phyloP scores from a whole-genome alignment of 1,140 invertebrate species.

The Megathymus violae region DNA sequence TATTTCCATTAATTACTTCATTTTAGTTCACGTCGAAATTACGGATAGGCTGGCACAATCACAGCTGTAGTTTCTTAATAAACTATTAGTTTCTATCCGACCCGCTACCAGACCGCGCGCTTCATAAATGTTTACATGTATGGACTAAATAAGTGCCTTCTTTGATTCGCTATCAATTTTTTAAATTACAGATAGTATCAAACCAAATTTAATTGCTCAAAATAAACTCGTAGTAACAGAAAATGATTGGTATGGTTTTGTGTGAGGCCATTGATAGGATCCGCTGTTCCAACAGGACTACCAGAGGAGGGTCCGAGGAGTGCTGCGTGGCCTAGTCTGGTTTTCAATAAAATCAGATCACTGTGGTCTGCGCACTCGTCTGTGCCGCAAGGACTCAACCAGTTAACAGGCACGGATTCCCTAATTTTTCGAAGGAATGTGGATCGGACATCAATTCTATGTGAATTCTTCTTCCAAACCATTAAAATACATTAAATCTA shows the following conservation, averaged over 20 bases:
- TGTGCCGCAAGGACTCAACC: constrained; percentile 90
- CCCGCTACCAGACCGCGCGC: constrained; percentile 55
- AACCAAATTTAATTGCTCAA: constrained; percentile 3
- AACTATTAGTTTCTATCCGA: constrained; percentile 67
- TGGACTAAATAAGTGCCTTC: constrained; percentile 53
- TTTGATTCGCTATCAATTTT: no score
- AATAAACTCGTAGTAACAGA: background rate
- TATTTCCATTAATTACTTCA: constrained; percentile 78
- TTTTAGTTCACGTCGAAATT: constrained; percentile 65
- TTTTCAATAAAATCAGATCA: constrained; percentile 93
- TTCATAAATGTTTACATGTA: constrained; percentile 56
- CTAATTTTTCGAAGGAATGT: constrained; percentile 62
- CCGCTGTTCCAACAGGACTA: constrained; percentile 65
- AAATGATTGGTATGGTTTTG: constrained; percentile 11
- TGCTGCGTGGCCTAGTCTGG: constrained; percentile 89
- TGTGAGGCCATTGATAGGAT: constrained; percentile 39
- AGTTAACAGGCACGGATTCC: constrained; percentile 86
- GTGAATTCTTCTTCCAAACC: no score
- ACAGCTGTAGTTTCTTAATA: constrained; percentile 66
- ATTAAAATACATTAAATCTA: no score
- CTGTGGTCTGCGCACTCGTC: constrained; percentile 90
- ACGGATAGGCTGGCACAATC: constrained; percentile 47
- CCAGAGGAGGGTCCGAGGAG: constrained; percentile 75
- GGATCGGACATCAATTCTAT: constrained; percentile 42
- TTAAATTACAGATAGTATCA: constrained; percentile 34